phyloP scores from a whole-genome alignment of 2,888 invertebrate species.

The Acronicta aceris region DNA sequence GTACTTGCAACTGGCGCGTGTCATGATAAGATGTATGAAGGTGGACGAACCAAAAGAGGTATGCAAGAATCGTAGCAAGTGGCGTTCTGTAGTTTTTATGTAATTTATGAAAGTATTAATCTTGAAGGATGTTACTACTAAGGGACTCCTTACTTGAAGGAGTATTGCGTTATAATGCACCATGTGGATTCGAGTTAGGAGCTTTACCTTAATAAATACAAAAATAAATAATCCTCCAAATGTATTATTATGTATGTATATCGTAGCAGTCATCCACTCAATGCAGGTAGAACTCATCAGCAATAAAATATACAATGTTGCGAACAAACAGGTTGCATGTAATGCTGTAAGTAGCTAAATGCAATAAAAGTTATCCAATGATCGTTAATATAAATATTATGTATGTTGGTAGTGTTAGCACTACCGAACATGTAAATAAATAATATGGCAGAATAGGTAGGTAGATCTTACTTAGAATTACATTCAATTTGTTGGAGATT shows the following conservation, averaged over 20 bases:
- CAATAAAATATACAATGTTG: conserved; percentile 32
- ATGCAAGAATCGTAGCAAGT: too few species aligned
- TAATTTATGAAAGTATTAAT: too few species aligned
- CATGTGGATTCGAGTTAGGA: too few species aligned
- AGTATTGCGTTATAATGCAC: too few species aligned
- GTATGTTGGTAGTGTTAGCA: conserved; percentile 15
- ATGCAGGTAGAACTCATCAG: conserved; percentile 2
- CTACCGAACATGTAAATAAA: conserved; percentile 26
- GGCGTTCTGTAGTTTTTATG: too few species aligned
- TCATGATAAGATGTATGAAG: too few species aligned
- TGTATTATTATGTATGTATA: too few species aligned
- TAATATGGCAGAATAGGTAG: conserved; percentile 21
- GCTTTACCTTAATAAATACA: too few species aligned
- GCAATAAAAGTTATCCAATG: conserved; percentile 49
- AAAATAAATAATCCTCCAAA: too few species aligned
- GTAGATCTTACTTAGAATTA: conserved; percentile 11
- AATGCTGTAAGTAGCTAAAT: conserved; percentile 50
- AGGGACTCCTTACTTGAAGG: neutral
- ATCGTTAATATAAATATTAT: conserved; percentile 45
- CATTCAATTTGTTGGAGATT: conserved; percentile 6
- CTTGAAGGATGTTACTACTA: too few species aligned
- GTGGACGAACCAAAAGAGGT: too few species aligned
- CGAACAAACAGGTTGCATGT: conserved; percentile 34
- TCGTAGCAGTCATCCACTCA: neutral
- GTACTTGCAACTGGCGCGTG: too few species aligned